Conservation (phyloP, 2,888 invertebrate genomes). For the Blastobasis adustella region DNA sequence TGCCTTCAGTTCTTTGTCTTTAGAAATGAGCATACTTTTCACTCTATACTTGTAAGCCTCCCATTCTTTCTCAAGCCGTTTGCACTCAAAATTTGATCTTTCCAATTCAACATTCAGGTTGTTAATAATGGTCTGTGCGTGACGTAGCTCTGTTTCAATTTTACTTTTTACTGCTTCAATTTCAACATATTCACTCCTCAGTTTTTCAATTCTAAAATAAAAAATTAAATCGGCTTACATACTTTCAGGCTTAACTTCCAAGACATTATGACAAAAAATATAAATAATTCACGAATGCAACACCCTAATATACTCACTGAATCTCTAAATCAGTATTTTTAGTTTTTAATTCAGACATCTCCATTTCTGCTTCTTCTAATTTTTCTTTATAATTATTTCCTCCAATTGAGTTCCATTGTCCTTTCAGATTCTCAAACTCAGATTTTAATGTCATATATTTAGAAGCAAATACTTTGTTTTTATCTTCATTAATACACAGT, state of each 20-base stretch:
- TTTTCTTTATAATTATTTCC: slow-evolving; percentile 31
- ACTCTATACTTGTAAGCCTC: slow-evolving; percentile 60
- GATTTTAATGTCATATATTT: no score
- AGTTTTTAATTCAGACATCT: slow-evolving; percentile 30
- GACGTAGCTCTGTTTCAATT: slow-evolving; percentile 50
- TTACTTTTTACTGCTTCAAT: slow-evolving; percentile 31
- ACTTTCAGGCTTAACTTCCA: background rate
- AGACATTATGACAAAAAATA: background rate
- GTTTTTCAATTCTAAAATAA: slow-evolving; percentile 31
- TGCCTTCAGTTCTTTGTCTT: slow-evolving; percentile 52
- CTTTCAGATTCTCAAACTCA: slow-evolving; percentile 22
- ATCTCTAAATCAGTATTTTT: slow-evolving; percentile 44
- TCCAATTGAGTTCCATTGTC: slow-evolving; percentile 38
- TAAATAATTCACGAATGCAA: no score
- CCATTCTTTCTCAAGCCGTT: slow-evolving; percentile 56
- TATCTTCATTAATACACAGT: no score
- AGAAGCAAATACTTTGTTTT: no score
- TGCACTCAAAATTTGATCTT: slow-evolving; percentile 44
- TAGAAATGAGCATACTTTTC: slow-evolving; percentile 52
- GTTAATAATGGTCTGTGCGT: slow-evolving; percentile 42
- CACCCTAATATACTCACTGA: slow-evolving; percentile 28
- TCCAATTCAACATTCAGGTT: slow-evolving; percentile 43
- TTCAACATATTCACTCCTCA: slow-evolving; percentile 29
- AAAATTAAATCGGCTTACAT: background rate
- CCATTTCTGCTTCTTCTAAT: slow-evolving; percentile 31